Evolutionary conservation across 2,888 invertebrate species (phyloP).

Genomic region (Thymelicus acteon): DNA sequence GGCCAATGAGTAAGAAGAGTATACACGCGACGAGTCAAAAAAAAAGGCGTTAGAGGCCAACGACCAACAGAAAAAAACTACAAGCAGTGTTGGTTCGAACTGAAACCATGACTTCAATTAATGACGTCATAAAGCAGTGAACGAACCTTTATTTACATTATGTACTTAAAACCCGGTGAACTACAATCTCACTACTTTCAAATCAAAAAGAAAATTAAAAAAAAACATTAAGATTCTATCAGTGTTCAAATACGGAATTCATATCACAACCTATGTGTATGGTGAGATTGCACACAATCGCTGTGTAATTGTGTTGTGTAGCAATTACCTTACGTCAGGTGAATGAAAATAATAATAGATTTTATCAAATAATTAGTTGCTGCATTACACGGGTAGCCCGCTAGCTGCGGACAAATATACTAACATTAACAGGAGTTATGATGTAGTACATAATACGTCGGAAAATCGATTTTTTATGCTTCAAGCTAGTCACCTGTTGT

Average conservation of each 20-base stretch:
- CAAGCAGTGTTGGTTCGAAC: no score
- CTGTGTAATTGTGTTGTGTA: conserved; percentile 31
- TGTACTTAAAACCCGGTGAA: not conserved
- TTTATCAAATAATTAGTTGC: conserved; percentile 37
- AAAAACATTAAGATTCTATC: conserved; percentile 8
- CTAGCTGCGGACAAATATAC: conserved; percentile 14
- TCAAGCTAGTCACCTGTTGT: no score
- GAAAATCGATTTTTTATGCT: not conserved
- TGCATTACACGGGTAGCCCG: conserved; percentile 33
- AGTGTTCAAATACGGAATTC: conserved; percentile 6
- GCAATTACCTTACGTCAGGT: conserved; percentile 31
- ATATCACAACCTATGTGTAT: conserved; percentile 15
- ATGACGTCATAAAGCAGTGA: not conserved
- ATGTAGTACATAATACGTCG: not conserved
- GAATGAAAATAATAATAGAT: conserved; percentile 37
- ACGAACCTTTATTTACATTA: not conserved
- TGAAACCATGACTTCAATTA: no score
- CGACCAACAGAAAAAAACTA: no score
- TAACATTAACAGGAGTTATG: conserved; percentile 4
- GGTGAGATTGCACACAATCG: conserved; percentile 25
- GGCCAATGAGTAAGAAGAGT: no score
- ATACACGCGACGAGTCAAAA: no score
- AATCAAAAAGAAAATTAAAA: not conserved
- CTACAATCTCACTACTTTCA: not conserved
- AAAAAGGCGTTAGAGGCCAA: no score